A percentile compares a stretch with the other conserved stretches of the same genome.
Evolutionary conservation across 2,113 vertebrate species (phyloP).

Genomic region (Stigmatopora nigra): DNA sequence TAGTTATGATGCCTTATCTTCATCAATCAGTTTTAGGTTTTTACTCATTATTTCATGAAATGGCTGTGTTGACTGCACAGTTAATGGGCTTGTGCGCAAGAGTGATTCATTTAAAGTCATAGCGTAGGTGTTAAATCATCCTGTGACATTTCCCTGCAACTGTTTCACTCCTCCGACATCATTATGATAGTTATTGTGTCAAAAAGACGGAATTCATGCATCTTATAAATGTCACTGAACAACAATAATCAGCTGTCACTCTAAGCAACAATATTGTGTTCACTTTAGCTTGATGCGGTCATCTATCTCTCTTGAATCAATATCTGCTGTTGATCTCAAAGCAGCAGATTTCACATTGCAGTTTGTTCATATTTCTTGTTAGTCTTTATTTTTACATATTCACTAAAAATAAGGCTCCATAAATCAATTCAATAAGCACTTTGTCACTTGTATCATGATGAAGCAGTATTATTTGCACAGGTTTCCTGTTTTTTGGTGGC

Average conservation of each 20-base stretch:
- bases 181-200: slow-evolving; percentile 53
- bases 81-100: slow-evolving; percentile 36
- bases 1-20: not conserved
- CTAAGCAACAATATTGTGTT: slow-evolving; percentile 5
- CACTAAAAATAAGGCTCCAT: not conserved
- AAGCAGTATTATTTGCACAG: slow-evolving; percentile 19
- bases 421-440: not conserved
- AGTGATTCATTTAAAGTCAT: slow-evolving; percentile 30
- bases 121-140: slow-evolving; percentile 50
- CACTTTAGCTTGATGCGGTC: not conserved
- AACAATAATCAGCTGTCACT: slow-evolving; percentile 19
- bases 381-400: not conserved
- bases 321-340: not conserved
- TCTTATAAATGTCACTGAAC: slow-evolving; percentile 52
- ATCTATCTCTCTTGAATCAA: not conserved
- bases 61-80: slow-evolving; percentile 20
- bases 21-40: not conserved
- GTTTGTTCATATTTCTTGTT: slow-evolving; percentile 6
- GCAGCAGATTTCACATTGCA: slow-evolving; percentile 3
- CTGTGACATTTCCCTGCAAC: slow-evolving; percentile 55
- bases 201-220: slow-evolving; percentile 41
- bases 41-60: slow-evolving; percentile 13
- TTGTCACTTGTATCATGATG: slow-evolving; percentile 15
- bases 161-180: slow-evolving; percentile 47
- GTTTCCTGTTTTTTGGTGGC: slow-evolving; percentile 41